These are phyloP conservation scores for Gopherus evgoodei DNA, from an alignment of 2,113 vertebrate species.

Conservation along the genomic window DNA sequence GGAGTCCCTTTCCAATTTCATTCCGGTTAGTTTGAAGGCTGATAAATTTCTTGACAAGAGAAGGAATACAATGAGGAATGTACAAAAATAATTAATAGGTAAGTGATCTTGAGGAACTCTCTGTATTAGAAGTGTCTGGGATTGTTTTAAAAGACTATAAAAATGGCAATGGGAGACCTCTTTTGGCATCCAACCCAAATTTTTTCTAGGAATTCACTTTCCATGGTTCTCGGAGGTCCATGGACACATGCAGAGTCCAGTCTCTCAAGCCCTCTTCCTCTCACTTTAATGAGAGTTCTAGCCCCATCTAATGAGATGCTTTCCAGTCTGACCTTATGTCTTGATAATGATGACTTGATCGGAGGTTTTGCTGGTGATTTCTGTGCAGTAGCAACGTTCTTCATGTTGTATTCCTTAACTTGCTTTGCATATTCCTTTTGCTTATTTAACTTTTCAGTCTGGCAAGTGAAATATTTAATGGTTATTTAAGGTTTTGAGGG, in stretches of 20 bases:
- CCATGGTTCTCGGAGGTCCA: not conserved
- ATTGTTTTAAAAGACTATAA: not conserved
- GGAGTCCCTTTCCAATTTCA: not conserved
- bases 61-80: not conserved
- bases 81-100: not conserved
- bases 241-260: not conserved
- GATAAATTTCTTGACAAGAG: not conserved
- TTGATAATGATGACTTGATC: constrained; percentile 7
- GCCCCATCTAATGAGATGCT: not conserved
- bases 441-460: constrained; percentile 88
- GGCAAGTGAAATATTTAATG: constrained; percentile 27
- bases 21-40: not conserved
- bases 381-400: constrained; percentile 64
- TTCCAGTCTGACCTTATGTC: constrained; percentile 74
- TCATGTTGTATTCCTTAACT: constrained; percentile 88
- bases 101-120: no score
- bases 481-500: not conserved
- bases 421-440: constrained; percentile 89
- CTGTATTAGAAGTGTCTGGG: not conserved
- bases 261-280: not conserved
- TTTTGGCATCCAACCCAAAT: not conserved
- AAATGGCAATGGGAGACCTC: not conserved
- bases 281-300: not conserved
- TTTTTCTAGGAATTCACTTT: not conserved
- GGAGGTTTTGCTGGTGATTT: constrained; percentile 72